phyloP scores from a whole-genome alignment of 2,113 vertebrate genomes.

The Lonchura striata region DNA sequence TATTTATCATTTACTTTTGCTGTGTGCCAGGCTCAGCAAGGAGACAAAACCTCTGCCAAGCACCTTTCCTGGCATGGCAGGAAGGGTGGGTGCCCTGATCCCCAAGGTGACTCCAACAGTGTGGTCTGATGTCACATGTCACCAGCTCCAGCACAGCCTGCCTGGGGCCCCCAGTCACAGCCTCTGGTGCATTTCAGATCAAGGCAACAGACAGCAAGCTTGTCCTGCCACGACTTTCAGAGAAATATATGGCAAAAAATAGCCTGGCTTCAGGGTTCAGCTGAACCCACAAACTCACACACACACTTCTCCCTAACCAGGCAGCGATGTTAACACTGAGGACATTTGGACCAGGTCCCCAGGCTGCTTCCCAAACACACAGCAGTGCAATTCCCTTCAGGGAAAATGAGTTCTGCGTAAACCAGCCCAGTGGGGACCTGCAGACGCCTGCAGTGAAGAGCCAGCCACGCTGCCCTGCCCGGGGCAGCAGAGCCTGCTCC shows the following conservation, averaged over 20 bases:
- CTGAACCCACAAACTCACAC: neutral
- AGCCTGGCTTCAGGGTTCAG: neutral
- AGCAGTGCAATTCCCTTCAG: neutral
- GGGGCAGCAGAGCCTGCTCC: neutral
- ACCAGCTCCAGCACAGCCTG: neutral
- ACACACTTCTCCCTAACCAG: neutral
- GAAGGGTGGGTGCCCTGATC: neutral
- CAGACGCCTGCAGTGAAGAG: neutral
- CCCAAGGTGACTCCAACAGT: neutral
- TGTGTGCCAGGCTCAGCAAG: neutral
- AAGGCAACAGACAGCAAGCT: neutral
- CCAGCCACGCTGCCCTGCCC: neutral
- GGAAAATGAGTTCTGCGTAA: neutral
- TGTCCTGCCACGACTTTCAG: neutral
- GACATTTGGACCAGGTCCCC: conserved; percentile 16
- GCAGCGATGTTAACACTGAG: neutral
- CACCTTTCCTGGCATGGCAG: rapidly evolving
- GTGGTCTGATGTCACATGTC: neutral
- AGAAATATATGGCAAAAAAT: neutral
- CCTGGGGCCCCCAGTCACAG: neutral
- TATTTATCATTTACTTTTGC: neutral
- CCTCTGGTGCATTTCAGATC: neutral
- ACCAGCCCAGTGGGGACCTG: neutral
- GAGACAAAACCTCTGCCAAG: neutral
- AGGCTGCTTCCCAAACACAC: conserved; percentile 4